These are phyloP conservation scores for Poecile atricapillus DNA, from an alignment of 2,113 vertebrate genomes.

Conservation along the genomic window DNA sequence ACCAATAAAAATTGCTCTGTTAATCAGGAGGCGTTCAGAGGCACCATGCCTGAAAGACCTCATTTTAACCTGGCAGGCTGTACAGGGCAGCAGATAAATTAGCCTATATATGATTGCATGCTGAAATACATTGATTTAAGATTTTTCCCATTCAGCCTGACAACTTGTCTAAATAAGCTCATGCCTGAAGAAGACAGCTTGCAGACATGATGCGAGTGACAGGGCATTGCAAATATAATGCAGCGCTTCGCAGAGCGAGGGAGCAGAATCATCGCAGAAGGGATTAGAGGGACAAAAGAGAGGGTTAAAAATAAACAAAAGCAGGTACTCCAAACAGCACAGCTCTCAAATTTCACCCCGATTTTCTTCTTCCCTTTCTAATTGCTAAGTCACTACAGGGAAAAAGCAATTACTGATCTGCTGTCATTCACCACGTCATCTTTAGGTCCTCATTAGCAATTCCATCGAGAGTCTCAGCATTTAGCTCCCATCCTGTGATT, in stretches of 20 bases:
- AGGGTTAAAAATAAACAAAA: constrained; percentile 48
- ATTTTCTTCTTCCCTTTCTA: constrained; percentile 24
- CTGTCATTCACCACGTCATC: constrained; percentile 9
- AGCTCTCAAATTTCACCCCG: constrained; percentile 10
- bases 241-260: constrained; percentile 1
- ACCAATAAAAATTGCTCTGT: constrained; percentile 66
- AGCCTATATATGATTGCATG: constrained; percentile 63
- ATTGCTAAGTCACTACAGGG: constrained; percentile 24
- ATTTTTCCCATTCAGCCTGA: constrained; percentile 68
- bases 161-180: constrained; percentile 73
- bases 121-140: constrained; percentile 72
- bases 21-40: constrained; percentile 58
- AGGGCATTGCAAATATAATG: constrained; percentile 57
- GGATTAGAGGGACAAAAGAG: neutral
- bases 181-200: constrained; percentile 66
- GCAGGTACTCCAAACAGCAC: neutral
- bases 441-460: constrained; percentile 42
- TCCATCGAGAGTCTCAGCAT: neutral
- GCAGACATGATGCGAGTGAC: constrained; percentile 58
- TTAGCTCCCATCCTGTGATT: neutral
- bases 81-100: constrained; percentile 67
- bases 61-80: constrained; percentile 64
- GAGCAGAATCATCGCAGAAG: neutral
- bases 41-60: constrained; percentile 52
- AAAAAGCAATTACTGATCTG: constrained; percentile 44